A percentile compares a stretch with the other conserved stretches of the same genome.
These are phyloP conservation scores for Drosophila differens DNA, from an alignment of 2,888 invertebrate species.

Conservation along the genomic window DNA sequence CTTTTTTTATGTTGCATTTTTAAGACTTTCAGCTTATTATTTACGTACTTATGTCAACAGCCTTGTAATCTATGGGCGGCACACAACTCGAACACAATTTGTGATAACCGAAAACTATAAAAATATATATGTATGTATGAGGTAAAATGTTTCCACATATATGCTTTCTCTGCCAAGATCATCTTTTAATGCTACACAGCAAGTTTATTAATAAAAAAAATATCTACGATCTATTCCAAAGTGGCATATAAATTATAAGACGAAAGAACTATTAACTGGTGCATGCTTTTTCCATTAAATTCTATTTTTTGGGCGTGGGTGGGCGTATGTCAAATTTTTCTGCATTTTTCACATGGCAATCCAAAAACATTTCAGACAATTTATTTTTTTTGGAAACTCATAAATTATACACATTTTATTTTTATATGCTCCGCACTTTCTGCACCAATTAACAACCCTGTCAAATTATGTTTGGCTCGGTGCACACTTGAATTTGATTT, in stretches of 20 bases:
- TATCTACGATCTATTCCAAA: constrained; percentile 35
- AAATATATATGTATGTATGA: constrained; percentile 5
- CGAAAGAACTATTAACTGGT: constrained; percentile 41
- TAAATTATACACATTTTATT: constrained; percentile 60
- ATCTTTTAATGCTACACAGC: constrained; percentile 2
- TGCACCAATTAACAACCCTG: constrained; percentile 65
- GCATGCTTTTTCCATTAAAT: constrained; percentile 56
- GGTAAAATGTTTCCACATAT: background rate
- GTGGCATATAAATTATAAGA: constrained; percentile 70
- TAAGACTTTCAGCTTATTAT: constrained; percentile 49
- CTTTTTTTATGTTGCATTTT: constrained; percentile 67
- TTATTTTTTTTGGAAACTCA: constrained; percentile 30
- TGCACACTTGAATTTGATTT: constrained; percentile 57
- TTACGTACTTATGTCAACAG: constrained; percentile 61
- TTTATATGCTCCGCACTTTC: constrained; percentile 32
- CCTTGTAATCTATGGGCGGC: background rate
- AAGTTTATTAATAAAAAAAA: constrained; percentile 19
- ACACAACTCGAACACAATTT: constrained; percentile 7
- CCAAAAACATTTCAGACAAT: constrained; percentile 53
- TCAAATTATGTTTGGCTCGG: constrained; percentile 14
- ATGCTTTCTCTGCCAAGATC: constrained; percentile 22
- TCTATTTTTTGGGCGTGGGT: constrained; percentile 24
- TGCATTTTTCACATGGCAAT: constrained; percentile 50
- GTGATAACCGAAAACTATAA: constrained; percentile 8
- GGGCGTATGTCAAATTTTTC: constrained; percentile 61